Base-by-base conservation (phyloP, 1,140 invertebrate species). In the Brachystomella parvula region DNA sequence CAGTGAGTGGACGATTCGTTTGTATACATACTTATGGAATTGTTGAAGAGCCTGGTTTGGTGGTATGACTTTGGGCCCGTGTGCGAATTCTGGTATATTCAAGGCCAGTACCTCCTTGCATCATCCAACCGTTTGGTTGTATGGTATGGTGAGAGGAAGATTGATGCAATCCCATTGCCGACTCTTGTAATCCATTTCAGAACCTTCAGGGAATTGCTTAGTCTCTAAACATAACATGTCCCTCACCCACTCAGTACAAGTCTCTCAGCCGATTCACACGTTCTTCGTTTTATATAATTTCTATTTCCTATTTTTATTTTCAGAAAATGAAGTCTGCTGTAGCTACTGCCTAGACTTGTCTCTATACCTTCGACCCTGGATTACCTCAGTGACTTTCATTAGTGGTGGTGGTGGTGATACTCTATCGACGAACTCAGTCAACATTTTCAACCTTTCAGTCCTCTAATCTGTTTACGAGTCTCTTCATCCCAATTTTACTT, bases 51-150 rank as follows among this genome's bases (percentile, higher is more conserved):
- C 39, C 39, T n/a, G 39, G 9, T 44, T 12, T 44, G n/a, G 39
- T 44, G 39, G 49, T 53, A 24, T 53, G 49, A 53, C 24, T 53
- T 53, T 53, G 49, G n/a, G n/a, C 24, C 49, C 3, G 24, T 15
- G 6, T 53, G 49, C 21, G 9, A 53, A 44, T 53, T n/a, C n/a
- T n/a, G n/a, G n/a, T n/a, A n/a, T n/a, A n/a, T n/a, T 53, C 49
- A 53, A 53, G 49, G 49, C 49, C 49, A 24, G 9, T 44, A 44
- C 39, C n/a, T n/a, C 39, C 9, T 53, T 53, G 49, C 49, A 53
- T 53, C 49, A 53, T 53, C 49, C 49, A 53, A n/a, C n/a, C n/a
- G n/a, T n/a, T n/a, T n/a, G n/a, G n/a, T n/a, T n/a, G n/a, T n/a
- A n/a, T n/a, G n/a, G n/a, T 53, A 24, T 15, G 49, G 49, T 24